Percentiles rank a stretch among this genome's conserved stretches.
These are phyloP conservation scores for Eutolmus rufibarbis DNA, from an alignment of 2,888 invertebrate genomes.

Conservation along the genomic window DNA sequence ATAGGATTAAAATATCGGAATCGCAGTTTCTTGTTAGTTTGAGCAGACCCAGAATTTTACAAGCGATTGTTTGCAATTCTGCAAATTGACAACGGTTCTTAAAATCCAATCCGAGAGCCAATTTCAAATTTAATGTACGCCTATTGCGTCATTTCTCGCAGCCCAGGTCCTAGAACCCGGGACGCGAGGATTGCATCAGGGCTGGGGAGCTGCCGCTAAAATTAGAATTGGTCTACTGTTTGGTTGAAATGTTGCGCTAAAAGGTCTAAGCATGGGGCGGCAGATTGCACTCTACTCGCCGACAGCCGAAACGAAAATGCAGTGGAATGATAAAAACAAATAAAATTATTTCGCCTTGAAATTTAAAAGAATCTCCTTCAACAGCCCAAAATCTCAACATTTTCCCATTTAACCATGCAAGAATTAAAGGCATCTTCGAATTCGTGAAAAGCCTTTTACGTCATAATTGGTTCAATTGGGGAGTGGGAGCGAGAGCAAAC, in stretches of 20 bases:
- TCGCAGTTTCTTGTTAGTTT: too few species aligned
- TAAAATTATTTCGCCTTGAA: background rate
- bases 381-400: background rate
- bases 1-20: too few species aligned
- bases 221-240: background rate
- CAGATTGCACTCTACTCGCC: background rate
- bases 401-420: background rate
- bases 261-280: background rate
- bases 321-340: background rate
- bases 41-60: too few species aligned
- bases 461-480: background rate
- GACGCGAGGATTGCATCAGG: background rate
- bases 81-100: too few species aligned
- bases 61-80: too few species aligned
- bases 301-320: background rate
- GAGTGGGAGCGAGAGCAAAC: background rate
- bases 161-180: too few species aligned
- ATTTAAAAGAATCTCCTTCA: background rate
- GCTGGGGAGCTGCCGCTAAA: background rate
- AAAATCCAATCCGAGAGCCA: too few species aligned
- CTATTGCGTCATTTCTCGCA: background rate
- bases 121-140: too few species aligned
- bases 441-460: background rate
- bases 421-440: background rate
- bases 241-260: background rate